These are phyloP conservation scores for Falco rusticolus DNA, from an alignment of 2,797 vertebrate genomes.

Conservation along the genomic window DNA sequence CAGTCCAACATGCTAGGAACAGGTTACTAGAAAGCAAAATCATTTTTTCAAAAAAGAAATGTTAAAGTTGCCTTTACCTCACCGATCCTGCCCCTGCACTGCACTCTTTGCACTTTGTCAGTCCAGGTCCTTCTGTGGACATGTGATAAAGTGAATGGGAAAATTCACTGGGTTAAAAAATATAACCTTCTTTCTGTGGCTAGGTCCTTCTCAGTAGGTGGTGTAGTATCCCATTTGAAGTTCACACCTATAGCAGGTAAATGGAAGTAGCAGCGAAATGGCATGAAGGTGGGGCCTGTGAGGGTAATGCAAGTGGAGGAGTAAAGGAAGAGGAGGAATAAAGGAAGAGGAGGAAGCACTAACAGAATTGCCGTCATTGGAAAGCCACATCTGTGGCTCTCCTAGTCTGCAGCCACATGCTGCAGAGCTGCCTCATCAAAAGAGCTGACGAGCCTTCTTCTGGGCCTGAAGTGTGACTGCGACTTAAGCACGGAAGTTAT, in stretches of 20 bases:
- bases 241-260: neutral
- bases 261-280: neutral
- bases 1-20: neutral
- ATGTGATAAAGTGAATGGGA: neutral
- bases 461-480: neutral
- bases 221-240: neutral
- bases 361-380: neutral
- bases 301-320: neutral
- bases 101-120: neutral
- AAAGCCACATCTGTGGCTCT: neutral
- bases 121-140: neutral
- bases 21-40: neutral
- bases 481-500: neutral
- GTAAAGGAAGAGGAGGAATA: neutral
- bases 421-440: neutral
- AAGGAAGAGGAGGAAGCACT: neutral
- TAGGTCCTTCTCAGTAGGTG: neutral
- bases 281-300: neutral
- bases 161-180: neutral
- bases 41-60: neutral
- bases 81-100: neutral
- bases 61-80: neutral
- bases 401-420: neutral
- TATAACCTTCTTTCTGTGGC: neutral
- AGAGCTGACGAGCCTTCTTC: neutral